Percentiles rank a stretch among this genome's conserved stretches.
Conservation (phyloP, 2,888 invertebrate species). For the Ectemnius cavifrons region DNA sequence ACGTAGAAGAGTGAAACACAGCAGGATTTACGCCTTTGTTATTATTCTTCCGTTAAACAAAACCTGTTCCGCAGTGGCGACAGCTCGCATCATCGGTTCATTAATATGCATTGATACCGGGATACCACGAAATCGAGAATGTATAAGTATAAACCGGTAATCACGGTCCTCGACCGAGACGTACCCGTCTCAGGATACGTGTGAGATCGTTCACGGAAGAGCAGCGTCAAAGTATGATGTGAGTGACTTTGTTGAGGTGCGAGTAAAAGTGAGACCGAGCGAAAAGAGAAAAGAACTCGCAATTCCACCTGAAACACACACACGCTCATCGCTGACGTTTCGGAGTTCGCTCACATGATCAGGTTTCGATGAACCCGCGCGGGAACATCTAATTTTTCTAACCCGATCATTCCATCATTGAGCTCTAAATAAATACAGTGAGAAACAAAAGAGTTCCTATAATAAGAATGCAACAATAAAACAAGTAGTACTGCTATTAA, state of each 20-base stretch:
- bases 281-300: slow-evolving; percentile 28
- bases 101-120: no score
- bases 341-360: slow-evolving; percentile 39
- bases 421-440: no score
- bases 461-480: no score
- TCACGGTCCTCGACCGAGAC: background rate
- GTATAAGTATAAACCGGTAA: background rate
- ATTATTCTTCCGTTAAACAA: no score
- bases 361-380: slow-evolving; percentile 18
- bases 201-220: slow-evolving; percentile 2
- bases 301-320: background rate
- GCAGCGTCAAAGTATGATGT: background rate
- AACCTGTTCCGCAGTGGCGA: no score
- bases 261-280: slow-evolving; percentile 22
- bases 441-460: no score
- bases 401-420: no score
- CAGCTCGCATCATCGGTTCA: no score
- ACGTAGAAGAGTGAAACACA: no score
- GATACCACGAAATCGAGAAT: no score
- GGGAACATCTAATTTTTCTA: background rate
- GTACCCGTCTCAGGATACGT: background rate
- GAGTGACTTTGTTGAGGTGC: background rate
- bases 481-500: no score
- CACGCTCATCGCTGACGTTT: background rate
- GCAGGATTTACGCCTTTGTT: no score